Conservation (phyloP, 2,888 invertebrate genomes). For the Pyralis farinalis region DNA sequence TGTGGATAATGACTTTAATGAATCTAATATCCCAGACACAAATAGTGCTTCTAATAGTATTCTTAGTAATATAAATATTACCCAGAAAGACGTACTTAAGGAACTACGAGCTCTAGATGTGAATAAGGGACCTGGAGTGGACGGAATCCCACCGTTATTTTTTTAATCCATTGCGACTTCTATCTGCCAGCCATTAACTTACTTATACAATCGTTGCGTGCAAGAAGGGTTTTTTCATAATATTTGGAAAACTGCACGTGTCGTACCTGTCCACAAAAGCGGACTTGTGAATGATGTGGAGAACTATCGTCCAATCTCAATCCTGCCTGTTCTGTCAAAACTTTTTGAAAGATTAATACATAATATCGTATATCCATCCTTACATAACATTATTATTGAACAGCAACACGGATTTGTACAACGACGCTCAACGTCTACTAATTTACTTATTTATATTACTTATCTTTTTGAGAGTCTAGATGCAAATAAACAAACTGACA, state of each 20-base stretch:
- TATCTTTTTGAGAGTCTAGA: conserved; percentile 1
- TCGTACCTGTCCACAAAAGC: not conserved
- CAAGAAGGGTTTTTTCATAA: not conserved
- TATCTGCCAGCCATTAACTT: not conserved
- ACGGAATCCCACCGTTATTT: not conserved
- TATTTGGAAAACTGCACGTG: conserved; percentile 3
- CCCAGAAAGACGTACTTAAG: not conserved
- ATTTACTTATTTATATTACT: not conserved
- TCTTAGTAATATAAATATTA: not conserved
- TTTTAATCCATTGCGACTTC: not conserved
- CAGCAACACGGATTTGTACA: conserved; percentile 9
- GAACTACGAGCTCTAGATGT: not conserved
- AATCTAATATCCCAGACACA: not conserved
- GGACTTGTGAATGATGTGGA: not conserved
- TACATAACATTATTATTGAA: conserved; percentile 1
- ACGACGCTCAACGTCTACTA: not conserved
- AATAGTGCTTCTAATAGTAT: not conserved
- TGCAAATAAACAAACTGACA: conserved; percentile 2
- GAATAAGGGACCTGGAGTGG: not conserved
- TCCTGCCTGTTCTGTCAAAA: conserved; percentile 2
- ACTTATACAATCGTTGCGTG: not conserved
- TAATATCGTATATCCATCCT: conserved; percentile 4
- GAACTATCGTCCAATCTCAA: conserved; percentile 1
- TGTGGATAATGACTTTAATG: not conserved
- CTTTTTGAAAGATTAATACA: conserved; percentile 9